These are phyloP conservation scores for Pedionomus torquatus DNA, from an alignment of 2,113 vertebrate species.

Conservation along the genomic window DNA sequence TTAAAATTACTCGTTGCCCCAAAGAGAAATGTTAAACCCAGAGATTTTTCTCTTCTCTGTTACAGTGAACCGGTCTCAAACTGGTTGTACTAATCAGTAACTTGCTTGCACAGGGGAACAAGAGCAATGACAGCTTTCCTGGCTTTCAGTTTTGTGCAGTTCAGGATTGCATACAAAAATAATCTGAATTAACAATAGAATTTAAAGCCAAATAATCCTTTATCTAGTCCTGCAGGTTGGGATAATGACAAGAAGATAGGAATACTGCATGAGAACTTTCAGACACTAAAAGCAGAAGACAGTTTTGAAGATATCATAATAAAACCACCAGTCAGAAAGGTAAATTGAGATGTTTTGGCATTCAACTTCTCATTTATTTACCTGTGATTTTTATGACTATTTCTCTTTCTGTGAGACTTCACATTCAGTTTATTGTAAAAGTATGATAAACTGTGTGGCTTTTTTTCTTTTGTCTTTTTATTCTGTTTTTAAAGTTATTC, in stretches of 20 bases:
- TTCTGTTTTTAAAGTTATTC: neutral
- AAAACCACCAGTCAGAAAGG: conserved; percentile 96
- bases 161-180: neutral
- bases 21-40: neutral
- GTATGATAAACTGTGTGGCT: neutral
- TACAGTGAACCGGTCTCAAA: neutral
- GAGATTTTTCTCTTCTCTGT: neutral
- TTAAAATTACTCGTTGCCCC: neutral
- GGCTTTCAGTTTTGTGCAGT: neutral
- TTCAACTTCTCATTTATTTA: neutral
- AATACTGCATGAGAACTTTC: conserved; percentile 97
- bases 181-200: neutral
- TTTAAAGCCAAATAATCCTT: conserved; percentile 8
- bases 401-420: neutral
- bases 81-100: neutral
- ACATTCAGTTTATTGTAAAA: neutral
- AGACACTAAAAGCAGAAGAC: conserved; percentile 92
- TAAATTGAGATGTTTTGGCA: conserved; percentile 55
- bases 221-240: conserved; percentile 94
- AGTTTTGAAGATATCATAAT: conserved; percentile 94
- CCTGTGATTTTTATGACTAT: neutral
- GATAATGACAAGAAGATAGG: conserved; percentile 99
- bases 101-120: neutral
- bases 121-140: neutral
- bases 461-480: neutral